Evolutionary conservation across 2,797 vertebrate species (phyloP).

Genomic region (Morus bassanus): DNA sequence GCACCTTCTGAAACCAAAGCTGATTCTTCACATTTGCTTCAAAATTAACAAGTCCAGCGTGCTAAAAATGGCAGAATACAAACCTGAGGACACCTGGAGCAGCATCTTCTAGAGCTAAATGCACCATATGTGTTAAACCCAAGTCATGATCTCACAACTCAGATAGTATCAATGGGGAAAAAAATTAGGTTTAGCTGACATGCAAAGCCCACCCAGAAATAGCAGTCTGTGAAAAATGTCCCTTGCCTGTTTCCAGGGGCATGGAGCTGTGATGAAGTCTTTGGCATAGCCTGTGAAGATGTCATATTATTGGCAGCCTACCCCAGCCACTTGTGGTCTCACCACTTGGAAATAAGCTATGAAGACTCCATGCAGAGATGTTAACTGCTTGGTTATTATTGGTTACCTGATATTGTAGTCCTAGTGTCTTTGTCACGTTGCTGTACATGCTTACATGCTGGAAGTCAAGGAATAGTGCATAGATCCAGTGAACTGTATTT

Average conservation of each 20-base stretch:
- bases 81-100: neutral
- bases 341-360: neutral
- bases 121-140: neutral
- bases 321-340: neutral
- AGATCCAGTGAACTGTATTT: neutral
- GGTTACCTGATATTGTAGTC: neutral
- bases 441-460: neutral
- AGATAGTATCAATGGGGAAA: neutral
- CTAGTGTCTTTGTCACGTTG: neutral
- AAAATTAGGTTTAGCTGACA: neutral
- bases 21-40: neutral
- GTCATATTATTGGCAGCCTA: neutral
- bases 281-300: neutral
- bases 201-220: neutral
- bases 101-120: neutral
- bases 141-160: neutral
- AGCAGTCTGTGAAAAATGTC: neutral
- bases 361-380: neutral
- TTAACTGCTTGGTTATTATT: neutral
- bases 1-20: neutral
- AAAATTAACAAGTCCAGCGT: constrained; percentile 1
- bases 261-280: neutral
- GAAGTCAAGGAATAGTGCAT: neutral
- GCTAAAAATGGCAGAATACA: neutral
- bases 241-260: neutral